These are phyloP conservation scores for Schlechtendalia chinensis DNA, from an alignment of 1,140 invertebrate species.

Conservation along the genomic window DNA sequence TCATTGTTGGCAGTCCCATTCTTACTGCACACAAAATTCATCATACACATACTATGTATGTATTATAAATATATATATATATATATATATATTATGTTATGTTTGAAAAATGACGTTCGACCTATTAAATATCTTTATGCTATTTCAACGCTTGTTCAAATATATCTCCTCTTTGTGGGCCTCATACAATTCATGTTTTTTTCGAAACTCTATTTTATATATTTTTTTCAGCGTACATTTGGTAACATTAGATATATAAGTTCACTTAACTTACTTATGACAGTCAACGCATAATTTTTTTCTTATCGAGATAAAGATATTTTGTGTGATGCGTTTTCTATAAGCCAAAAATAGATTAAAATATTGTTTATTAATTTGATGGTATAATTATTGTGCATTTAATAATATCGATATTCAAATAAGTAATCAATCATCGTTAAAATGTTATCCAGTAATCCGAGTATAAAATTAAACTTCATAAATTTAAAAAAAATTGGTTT, in stretches of 20 bases:
- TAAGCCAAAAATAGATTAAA: no score
- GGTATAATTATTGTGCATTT: no score
- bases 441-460: not conserved
- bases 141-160: slow-evolving; percentile 41
- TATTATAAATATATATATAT: not conserved
- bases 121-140: slow-evolving; percentile 42
- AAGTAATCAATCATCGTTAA: not conserved
- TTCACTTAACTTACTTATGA: not conserved
- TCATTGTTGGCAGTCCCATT: no score
- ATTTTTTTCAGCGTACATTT: not conserved
- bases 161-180: slow-evolving; percentile 25
- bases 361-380: no score
- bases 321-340: not conserved
- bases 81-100: not conserved
- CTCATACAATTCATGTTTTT: slow-evolving; percentile 9
- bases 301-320: not conserved
- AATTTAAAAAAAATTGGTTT: not conserved
- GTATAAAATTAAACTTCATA: not conserved
- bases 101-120: slow-evolving; percentile 35
- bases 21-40: not conserved
- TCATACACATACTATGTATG: not conserved
- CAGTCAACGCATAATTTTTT: not conserved
- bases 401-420: no score
- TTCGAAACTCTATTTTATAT: not conserved
- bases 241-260: not conserved